Evolutionary conservation across 2,888 invertebrate species (phyloP), one percentile per base, ranked within the genome.

Genomic region (Rugalucina vietnamica): DNA sequence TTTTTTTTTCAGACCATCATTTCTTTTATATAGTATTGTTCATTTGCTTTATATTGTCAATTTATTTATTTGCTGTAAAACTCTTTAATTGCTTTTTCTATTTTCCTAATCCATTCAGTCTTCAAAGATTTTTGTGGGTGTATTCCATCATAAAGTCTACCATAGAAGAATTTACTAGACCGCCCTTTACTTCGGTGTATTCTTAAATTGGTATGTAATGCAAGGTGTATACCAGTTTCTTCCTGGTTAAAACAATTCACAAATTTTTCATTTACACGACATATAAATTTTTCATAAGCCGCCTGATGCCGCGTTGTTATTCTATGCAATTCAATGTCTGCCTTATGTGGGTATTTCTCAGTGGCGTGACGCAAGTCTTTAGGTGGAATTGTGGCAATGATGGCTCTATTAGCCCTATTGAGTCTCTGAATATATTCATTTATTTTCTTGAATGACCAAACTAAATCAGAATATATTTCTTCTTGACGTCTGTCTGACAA

Each of bases 291-390:
- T 29, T 60, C 60, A 29, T 27, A 60, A 60, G 24, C 60, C 4
- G 29, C 24, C 29, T 60, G 24, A 60, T 27, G 24, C 27, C 24
- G 27, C 4, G 24, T 5, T 5, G 60, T 27, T 3, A 60, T 27
- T 27, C 29, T 60, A 8, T 60, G 8, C 5, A 27, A 3, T 8
- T 24, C 24, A 24, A 72, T 24, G 5, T 14, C 43, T 24, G 72
- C 12, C 24, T 39, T 72, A 37, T 39, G 29, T 27, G 72, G 72
- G 43, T 39, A 72, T 39, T 72, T 72, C 27, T 72, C 72, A 43
- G 27, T 34, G 14, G 39, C n/a, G 3, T 27, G 21, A 2, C 72
- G 37, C 27, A 72, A 3, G 8, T 72, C 72, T 24, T 72, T 72
- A 14, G 72, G 72, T 14, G 72, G 60, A 27, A 60, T 60, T 2